phyloP scores from a whole-genome alignment of 2,113 vertebrate species.

The Centropus unirufus region DNA sequence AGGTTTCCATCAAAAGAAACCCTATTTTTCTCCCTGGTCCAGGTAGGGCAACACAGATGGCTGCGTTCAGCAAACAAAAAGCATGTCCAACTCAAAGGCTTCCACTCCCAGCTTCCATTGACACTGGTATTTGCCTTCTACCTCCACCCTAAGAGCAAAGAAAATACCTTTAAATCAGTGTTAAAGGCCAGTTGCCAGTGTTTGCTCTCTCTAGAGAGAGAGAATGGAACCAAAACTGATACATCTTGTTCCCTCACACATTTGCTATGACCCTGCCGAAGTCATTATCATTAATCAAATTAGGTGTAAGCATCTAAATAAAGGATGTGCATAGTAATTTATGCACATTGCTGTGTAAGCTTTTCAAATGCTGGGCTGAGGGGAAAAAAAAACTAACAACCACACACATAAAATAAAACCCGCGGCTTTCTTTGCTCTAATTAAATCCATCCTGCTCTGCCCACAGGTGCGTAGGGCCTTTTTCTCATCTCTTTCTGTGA shows the following conservation, averaged over 20 bases:
- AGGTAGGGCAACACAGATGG: neutral
- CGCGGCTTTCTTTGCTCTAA: conserved; percentile 37
- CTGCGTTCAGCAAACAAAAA: neutral
- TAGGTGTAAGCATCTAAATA: conserved; percentile 1
- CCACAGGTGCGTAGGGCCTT: conserved; percentile 5
- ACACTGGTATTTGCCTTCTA: neutral
- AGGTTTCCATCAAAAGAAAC: neutral
- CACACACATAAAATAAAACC: neutral
- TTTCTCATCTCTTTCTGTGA: neutral
- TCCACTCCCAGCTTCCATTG: neutral
- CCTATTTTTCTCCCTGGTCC: neutral
- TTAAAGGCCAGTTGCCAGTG: neutral
- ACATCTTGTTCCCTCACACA: neutral
- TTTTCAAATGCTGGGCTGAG: conserved; percentile 33
- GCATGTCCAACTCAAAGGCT: neutral
- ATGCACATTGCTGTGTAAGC: conserved; percentile 48
- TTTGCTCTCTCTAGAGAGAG: neutral
- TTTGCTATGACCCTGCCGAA: neutral
- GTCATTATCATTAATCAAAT: conserved; percentile 48
- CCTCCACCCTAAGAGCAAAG: neutral
- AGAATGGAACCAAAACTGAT: neutral
- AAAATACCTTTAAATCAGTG: neutral
- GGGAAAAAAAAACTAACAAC: neutral
- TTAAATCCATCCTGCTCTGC: conserved; percentile 49
- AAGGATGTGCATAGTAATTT: conserved; percentile 30